A percentile compares a stretch with the other conserved stretches of the same genome.
These are phyloP conservation scores for Chloropsis cyanopogon DNA, from an alignment of 2,113 vertebrate species.

Conservation along the genomic window DNA sequence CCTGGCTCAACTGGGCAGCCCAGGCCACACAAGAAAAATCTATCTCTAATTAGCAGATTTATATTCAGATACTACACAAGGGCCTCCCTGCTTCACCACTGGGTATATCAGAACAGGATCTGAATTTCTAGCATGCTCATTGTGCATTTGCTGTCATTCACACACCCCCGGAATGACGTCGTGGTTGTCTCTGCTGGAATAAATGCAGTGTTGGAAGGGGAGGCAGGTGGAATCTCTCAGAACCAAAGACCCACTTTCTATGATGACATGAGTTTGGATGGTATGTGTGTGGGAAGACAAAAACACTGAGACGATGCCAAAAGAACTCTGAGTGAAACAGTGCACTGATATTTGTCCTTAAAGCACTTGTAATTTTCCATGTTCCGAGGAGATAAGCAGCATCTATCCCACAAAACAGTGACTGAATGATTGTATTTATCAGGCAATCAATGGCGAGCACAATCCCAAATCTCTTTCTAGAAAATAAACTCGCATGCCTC, in stretches of 20 bases:
- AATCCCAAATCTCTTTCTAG: neutral
- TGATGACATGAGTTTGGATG: neutral
- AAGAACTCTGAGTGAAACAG: neutral
- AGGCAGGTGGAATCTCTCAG: constrained; percentile 47
- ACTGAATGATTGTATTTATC: neutral
- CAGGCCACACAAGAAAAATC: neutral
- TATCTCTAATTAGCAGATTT: neutral
- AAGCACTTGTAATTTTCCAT: neutral
- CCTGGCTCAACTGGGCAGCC: neutral
- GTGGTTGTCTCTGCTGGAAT: neutral
- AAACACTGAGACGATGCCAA: neutral
- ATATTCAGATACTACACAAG: neutral
- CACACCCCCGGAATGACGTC: constrained; percentile 27
- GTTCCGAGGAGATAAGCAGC: neutral
- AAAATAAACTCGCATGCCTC: neutral
- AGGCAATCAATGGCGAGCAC: neutral
- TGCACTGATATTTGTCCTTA: neutral
- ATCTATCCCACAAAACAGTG: neutral
- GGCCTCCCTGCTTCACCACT: neutral
- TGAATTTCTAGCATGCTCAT: neutral
- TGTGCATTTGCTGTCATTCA: neutral
- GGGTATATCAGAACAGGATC: neutral
- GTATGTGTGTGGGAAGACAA: neutral
- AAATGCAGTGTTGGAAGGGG: neutral
- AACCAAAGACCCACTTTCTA: neutral